Conservation (phyloP, 1,140 invertebrate species). For the fruit fly (Drosophila melanogaster) region Release_6_plus_ISO1_MT NT_037436.4:13881501-13882000, state of each 20-base stretch:
- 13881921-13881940: conserved; percentile 42
- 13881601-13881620: conserved; percentile 7
- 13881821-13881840: conserved; percentile 76
- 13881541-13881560: conserved; percentile 32
- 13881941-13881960: conserved; percentile 71
- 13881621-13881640: conserved; percentile 74
- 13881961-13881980: conserved; percentile 66
- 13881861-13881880: conserved; percentile 42
- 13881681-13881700: conserved; percentile 80
- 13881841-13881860: conserved; percentile 74
- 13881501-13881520: conserved; percentile 83
- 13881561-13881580: not conserved
- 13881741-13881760: not conserved
- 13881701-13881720: conserved; percentile 76
- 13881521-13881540: conserved; percentile 79
- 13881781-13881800: conserved; percentile 23
- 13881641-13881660: conserved; percentile 70
- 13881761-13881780: not conserved
- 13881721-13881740: conserved; percentile 28
- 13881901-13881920: conserved; percentile 52
- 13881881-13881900: conserved; percentile 11
- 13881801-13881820: conserved; percentile 42
- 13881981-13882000: conserved; percentile 79
- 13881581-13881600: conserved; percentile 15
- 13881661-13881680: conserved; percentile 73